Evolutionary conservation across 2,797 vertebrate genomes (phyloP).

Genomic region (Netta rufina): DNA sequence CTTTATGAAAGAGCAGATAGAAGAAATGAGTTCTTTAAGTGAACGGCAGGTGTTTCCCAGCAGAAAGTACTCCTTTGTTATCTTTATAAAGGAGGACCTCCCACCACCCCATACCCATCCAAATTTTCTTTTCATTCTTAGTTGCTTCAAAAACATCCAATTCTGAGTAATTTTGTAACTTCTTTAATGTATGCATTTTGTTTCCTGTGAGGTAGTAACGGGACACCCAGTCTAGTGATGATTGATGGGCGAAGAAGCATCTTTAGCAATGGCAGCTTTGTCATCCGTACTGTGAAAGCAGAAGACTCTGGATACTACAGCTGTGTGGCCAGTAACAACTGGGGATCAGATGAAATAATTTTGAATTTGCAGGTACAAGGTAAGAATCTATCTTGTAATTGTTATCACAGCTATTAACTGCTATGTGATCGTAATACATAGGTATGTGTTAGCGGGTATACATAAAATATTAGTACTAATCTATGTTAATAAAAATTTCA

Average conservation of each 20-base stretch:
- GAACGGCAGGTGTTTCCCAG: background rate
- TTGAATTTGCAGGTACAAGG: conserved; percentile 98
- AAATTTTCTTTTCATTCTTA: background rate
- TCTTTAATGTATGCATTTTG: conserved; percentile 84
- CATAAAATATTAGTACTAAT: background rate
- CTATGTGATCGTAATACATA: background rate
- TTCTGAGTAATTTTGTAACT: conserved; percentile 79
- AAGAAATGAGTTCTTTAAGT: background rate
- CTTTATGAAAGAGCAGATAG: background rate
- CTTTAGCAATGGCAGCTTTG: conserved; percentile 94
- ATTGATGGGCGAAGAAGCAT: conserved; percentile 93
- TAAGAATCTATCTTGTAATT: conserved; percentile 7
- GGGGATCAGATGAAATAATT: conserved; percentile 96
- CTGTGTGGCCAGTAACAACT: conserved; percentile 95
- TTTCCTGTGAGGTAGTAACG: conserved; percentile 92
- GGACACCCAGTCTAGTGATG: conserved; percentile 92
- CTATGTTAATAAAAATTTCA: background rate
- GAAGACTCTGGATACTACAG: conserved; percentile 98
- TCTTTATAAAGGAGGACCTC: background rate
- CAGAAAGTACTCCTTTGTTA: background rate
- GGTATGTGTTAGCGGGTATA: background rate
- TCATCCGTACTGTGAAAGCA: conserved; percentile 96
- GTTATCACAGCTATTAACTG: background rate
- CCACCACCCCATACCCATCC: accelerated
- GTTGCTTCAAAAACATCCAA: background rate